Conservation (phyloP, 2,888 invertebrate species). For the Deladenus siricidicola region DNA sequence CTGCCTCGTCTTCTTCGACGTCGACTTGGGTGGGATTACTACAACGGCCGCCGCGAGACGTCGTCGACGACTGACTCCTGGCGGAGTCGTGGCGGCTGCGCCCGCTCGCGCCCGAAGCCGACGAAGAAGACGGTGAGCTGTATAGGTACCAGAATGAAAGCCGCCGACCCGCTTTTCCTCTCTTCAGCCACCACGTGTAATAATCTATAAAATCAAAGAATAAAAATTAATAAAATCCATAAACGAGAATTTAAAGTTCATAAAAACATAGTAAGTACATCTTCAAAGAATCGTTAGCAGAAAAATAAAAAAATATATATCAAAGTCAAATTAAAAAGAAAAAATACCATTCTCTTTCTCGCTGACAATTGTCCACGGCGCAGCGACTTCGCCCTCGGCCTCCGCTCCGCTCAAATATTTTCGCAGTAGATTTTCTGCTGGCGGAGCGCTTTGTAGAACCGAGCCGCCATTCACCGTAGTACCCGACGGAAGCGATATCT, state of each 20-base stretch:
- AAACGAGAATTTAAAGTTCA: no score
- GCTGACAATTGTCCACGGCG: not conserved
- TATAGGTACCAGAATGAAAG: not conserved
- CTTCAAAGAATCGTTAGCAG: no score
- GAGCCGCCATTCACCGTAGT: not conserved
- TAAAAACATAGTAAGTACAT: no score
- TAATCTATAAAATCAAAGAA: not conserved
- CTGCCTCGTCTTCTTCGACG: not conserved
- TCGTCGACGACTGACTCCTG: not conserved
- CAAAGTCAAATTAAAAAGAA: not conserved
- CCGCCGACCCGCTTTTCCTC: not conserved
- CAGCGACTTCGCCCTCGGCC: not conserved
- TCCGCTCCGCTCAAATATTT: not conserved
- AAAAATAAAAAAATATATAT: no score
- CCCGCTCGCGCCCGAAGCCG: not conserved
- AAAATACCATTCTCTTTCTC: conserved; percentile 6
- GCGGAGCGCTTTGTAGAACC: conserved; percentile 1
- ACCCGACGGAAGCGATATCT: not conserved
- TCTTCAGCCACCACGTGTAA: not conserved
- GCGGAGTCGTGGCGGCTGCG: not conserved
- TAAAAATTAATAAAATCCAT: no score
- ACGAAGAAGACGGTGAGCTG: not conserved
- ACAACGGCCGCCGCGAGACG: not conserved
- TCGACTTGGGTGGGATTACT: not conserved
- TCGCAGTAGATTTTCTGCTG: not conserved